phyloP scores from a whole-genome alignment of 2,113 vertebrate genomes.

The Isichthys henryi region DNA sequence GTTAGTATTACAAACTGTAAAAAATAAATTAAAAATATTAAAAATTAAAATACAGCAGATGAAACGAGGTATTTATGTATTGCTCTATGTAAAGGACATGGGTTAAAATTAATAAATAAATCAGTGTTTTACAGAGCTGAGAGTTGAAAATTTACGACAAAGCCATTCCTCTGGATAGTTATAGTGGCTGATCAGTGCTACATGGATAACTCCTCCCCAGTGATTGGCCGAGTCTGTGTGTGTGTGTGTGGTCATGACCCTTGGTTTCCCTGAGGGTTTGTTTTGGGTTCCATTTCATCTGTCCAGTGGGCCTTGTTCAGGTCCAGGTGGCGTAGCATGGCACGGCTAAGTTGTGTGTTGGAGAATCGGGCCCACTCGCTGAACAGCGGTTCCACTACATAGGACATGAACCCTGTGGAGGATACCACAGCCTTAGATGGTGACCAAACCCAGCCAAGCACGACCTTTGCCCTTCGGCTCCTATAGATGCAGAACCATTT shows the following conservation, averaged over 20 bases:
- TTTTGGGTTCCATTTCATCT: constrained; percentile 60
- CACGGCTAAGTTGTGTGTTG: constrained; percentile 65
- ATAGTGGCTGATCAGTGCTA: constrained; percentile 38
- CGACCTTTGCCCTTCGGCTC: background rate
- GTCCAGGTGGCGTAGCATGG: constrained; percentile 71
- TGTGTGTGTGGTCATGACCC: background rate
- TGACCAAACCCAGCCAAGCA: background rate
- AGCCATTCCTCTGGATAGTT: constrained; percentile 47
- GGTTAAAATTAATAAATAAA: constrained; percentile 22
- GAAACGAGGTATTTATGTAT: constrained; percentile 63
- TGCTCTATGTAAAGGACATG: constrained; percentile 60
- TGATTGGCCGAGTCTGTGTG: background rate
- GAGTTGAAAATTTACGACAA: constrained; percentile 59
- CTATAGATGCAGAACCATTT: background rate
- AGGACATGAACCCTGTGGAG: constrained; percentile 70
- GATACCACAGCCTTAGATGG: background rate
- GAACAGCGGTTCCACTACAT: constrained; percentile 75
- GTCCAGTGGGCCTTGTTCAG: constrained; percentile 75
- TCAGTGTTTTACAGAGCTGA: constrained; percentile 29
- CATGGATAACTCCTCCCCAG: background rate
- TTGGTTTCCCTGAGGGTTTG: constrained; percentile 68
- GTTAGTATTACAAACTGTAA: constrained; percentile 11
- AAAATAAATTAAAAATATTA: constrained; percentile 15
- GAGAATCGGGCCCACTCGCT: constrained; percentile 75
- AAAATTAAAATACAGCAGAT: constrained; percentile 38